A percentile compares a stretch with the other conserved stretches of the same genome.
Conservation (phyloP, 92 coral and sea anemone species). For the Parazoanthus swiftii region DNA sequence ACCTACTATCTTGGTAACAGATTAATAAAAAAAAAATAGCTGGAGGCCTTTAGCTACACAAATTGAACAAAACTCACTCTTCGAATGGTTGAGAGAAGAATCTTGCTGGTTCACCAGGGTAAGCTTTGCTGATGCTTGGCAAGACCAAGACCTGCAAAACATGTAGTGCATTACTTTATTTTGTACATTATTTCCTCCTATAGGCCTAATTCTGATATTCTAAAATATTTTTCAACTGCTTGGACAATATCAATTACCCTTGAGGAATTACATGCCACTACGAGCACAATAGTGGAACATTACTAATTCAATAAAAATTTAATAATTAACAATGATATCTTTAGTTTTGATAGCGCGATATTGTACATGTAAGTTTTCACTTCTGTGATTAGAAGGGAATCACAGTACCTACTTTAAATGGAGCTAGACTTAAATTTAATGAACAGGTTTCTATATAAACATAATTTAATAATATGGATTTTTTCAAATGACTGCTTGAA, state of each 20-base stretch:
- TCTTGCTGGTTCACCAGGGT: constrained; percentile 76
- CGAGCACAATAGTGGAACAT: too few species aligned
- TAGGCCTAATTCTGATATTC: too few species aligned
- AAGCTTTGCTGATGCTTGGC: constrained; percentile 90
- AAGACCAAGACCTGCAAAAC: constrained; percentile 91
- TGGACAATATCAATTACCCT: too few species aligned
- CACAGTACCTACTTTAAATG: too few species aligned
- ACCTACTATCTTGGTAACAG: background rate
- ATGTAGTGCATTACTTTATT: background rate
- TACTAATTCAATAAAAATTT: background rate
- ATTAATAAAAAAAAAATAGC: background rate
- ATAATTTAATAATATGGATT: too few species aligned
- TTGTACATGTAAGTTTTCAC: background rate
- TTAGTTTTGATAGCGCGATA: too few species aligned
- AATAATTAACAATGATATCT: background rate
- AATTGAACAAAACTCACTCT: constrained; percentile 69
- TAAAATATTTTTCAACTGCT: too few species aligned
- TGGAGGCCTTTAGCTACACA: background rate
- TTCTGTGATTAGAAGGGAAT: too few species aligned
- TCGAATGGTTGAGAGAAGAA: constrained; percentile 72
- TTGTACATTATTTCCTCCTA: too few species aligned
- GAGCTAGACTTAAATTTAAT: too few species aligned
- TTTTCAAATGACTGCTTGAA: background rate
- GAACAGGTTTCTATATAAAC: too few species aligned
- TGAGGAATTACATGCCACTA: background rate